These are phyloP conservation scores for Latrodectus hesperus DNA, from an alignment of 2,888 invertebrate species.

Conservation along the genomic window DNA sequence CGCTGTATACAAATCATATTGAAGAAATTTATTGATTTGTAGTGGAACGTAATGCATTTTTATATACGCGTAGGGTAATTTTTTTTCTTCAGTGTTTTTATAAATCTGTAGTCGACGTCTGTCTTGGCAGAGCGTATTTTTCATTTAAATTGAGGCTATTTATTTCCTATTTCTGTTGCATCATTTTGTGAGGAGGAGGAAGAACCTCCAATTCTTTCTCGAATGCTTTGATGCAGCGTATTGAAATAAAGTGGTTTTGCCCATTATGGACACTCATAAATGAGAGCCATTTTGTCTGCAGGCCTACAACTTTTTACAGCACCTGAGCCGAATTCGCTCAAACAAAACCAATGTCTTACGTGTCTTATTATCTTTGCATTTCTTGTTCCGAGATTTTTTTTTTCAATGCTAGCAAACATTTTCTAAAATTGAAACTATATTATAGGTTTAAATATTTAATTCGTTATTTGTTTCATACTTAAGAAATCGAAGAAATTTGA, in stretches of 20 bases:
- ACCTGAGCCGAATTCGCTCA: too few relatives aligned
- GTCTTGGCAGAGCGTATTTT: conserved; percentile 20
- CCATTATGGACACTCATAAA: neutral
- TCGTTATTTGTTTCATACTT: too few relatives aligned
- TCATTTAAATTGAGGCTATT: conserved; percentile 52
- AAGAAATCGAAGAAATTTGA: too few relatives aligned
- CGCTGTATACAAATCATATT: conserved; percentile 31
- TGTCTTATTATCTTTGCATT: too few relatives aligned
- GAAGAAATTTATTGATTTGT: conserved; percentile 35
- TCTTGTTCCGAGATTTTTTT: too few relatives aligned
- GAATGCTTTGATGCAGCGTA: neutral
- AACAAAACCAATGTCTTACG: too few relatives aligned
- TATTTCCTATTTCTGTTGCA: conserved; percentile 21
- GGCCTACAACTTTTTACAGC: too few relatives aligned
- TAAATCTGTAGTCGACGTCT: conserved; percentile 6
- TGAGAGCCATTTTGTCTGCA: neutral
- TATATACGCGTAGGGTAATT: neutral
- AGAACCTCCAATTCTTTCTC: neutral
- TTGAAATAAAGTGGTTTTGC: neutral
- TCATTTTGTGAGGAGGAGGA: neutral
- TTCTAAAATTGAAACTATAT: too few relatives aligned
- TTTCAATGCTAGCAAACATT: too few relatives aligned
- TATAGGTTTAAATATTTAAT: too few relatives aligned
- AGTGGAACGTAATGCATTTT: neutral
- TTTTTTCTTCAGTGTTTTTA: neutral